Evolutionary conservation across 2,888 invertebrate genomes (phyloP), one percentile per base, ranked within the genome.

Genomic region (Volucella zonaria): DNA sequence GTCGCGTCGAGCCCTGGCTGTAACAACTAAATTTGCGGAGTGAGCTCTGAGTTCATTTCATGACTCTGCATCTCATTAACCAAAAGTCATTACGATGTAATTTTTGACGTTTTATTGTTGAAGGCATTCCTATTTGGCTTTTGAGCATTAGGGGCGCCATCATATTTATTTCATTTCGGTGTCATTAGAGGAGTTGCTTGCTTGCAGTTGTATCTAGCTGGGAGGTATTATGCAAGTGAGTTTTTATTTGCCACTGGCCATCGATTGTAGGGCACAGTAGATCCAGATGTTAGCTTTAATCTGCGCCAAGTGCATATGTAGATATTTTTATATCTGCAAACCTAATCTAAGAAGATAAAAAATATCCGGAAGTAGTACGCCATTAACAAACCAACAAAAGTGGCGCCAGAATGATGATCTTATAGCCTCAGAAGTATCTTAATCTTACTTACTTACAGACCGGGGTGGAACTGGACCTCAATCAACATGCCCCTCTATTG

Each of bases 41-140:
- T 23, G 43, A 64, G 56, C 40, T 76, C 61, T 23, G 43, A 64
- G 56, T 45, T 76, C 61, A 56, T 45, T 54, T 61, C 82, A 79
- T 83, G 82, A 75, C 70, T 79, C 54, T 70, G 82, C 82, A 83
- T 83, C 66, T 58, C 64, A 75, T 79, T 67, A 74, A 52, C 40
- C 38, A 54, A 45, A 54, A 66, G 11, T 14, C 52, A 80, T 68
- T n/a, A 49, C 61, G 54, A 49, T 75, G 68, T 70, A 61, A 61
- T 47, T 38, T 76, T 71, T 73, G 43, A 68, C 38, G 42, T 73
- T 78, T 78, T 64, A 70, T 76, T 75, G 61, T 23, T 51, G 42
- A 18, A 31, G 14, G n/a, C 47, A 49, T 58, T 56, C 42, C 12
- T n/a, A 40, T 8, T 45, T n/a, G 12, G 15, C 11, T 14, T 18